A percentile compares a stretch with the other conserved stretches of the same genome.
These are phyloP conservation scores for Melanargia galathea DNA, from an alignment of 2,888 invertebrate genomes.

Conservation along the genomic window DNA sequence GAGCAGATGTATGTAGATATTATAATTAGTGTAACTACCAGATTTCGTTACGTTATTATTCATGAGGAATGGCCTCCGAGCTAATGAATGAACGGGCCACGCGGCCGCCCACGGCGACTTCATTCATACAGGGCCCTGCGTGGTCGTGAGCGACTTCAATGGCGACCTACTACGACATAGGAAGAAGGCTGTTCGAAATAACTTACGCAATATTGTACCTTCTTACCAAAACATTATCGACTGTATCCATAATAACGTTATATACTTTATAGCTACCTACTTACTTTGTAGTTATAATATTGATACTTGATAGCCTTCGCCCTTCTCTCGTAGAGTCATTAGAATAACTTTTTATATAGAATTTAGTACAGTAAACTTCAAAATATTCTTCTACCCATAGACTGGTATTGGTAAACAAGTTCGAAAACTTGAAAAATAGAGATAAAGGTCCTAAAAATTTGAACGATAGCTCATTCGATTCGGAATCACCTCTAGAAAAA, in stretches of 20 bases:
- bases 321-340: too few relatives aligned
- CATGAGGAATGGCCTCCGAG: constrained; percentile 75
- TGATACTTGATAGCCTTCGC: too few relatives aligned
- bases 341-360: too few relatives aligned
- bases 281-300: too few relatives aligned
- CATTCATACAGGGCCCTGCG: constrained; percentile 78
- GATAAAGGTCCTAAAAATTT: too few relatives aligned
- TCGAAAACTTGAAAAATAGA: too few relatives aligned
- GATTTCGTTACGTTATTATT: constrained; percentile 76
- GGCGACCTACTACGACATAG: constrained; percentile 49
- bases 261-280: neutral
- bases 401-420: too few relatives aligned
- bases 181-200: constrained; percentile 15
- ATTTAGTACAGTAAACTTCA: too few relatives aligned
- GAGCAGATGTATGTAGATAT: constrained; percentile 43
- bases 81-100: constrained; percentile 76
- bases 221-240: neutral
- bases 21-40: constrained; percentile 62
- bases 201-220: constrained; percentile 8
- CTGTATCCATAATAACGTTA: neutral
- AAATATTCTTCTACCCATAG: too few relatives aligned
- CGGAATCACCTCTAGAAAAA: too few relatives aligned
- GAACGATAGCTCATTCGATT: too few relatives aligned
- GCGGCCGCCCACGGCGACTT: constrained; percentile 66
- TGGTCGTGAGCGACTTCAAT: constrained; percentile 64